Percentiles rank a stretch among this genome's conserved stretches.
These are phyloP conservation scores for Tetragonisca angustula DNA, from an alignment of 2,888 invertebrate species.

Conservation along the genomic window DNA sequence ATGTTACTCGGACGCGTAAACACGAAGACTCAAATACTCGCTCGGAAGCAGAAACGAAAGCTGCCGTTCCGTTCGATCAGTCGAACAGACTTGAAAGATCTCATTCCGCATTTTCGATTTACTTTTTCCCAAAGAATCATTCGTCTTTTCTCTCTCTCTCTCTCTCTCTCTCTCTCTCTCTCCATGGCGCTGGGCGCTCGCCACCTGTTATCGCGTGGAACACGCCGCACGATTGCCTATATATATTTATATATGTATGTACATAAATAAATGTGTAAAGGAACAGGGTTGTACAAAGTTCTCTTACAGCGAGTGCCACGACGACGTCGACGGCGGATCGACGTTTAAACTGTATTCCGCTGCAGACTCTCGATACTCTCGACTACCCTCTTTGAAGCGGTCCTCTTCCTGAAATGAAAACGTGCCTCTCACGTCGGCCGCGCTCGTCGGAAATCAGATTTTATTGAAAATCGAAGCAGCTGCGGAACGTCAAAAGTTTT, in stretches of 20 bases:
- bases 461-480: slow-evolving; percentile 65
- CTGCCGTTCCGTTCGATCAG: neutral
- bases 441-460: slow-evolving; percentile 55
- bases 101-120: slow-evolving; percentile 18
- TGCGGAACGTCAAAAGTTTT: slow-evolving; percentile 58
- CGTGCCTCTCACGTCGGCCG: slow-evolving; percentile 24
- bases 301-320: slow-evolving; percentile 31
- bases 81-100: neutral
- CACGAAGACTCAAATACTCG: neutral
- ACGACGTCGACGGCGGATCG: slow-evolving; percentile 52
- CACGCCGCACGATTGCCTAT: neutral
- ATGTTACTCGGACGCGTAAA: too few relatives aligned
- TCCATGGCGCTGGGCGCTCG: too few relatives aligned
- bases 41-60: neutral
- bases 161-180: too few relatives aligned
- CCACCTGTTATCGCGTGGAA: slow-evolving; percentile 25
- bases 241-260: slow-evolving; percentile 37
- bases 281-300: slow-evolving; percentile 56
- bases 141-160: neutral
- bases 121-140: slow-evolving; percentile 6
- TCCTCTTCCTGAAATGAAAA: slow-evolving; percentile 50
- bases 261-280: slow-evolving; percentile 53
- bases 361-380: neutral
- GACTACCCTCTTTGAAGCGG: slow-evolving; percentile 37
- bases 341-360: slow-evolving; percentile 55